Evolutionary conservation across 2,113 vertebrate genomes (phyloP).

Genomic region (Sigmodon hispidus): DNA sequence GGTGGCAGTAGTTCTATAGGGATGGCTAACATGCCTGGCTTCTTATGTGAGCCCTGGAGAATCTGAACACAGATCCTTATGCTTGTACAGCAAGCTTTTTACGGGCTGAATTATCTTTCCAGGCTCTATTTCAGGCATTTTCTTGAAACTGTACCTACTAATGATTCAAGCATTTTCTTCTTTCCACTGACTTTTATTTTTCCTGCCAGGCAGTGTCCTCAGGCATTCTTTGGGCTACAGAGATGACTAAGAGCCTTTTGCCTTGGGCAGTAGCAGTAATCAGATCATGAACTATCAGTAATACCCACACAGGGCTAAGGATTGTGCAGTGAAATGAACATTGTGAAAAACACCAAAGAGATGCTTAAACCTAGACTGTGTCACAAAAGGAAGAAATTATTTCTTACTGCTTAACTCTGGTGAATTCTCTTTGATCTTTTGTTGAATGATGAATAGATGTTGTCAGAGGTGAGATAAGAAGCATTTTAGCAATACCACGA

Average conservation of each 20-base stretch:
- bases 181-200: background rate
- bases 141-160: background rate
- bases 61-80: background rate
- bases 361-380: background rate
- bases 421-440: background rate
- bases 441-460: background rate
- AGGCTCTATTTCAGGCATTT: background rate
- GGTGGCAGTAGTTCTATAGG: background rate
- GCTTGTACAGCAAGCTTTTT: background rate
- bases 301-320: background rate
- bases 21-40: background rate
- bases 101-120: background rate
- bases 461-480: background rate
- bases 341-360: background rate
- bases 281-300: background rate
- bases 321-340: background rate
- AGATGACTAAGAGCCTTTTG: background rate
- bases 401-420: background rate
- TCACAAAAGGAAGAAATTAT: slow-evolving; percentile 29
- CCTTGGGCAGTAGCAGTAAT: background rate
- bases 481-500: slow-evolving; percentile 1
- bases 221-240: background rate
- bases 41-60: too few species aligned
- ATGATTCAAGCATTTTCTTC: slow-evolving; percentile 32
- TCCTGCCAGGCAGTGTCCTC: background rate